Conservation (phyloP, 1,140 invertebrate genomes). For the Drosophila santomea region DNA sequence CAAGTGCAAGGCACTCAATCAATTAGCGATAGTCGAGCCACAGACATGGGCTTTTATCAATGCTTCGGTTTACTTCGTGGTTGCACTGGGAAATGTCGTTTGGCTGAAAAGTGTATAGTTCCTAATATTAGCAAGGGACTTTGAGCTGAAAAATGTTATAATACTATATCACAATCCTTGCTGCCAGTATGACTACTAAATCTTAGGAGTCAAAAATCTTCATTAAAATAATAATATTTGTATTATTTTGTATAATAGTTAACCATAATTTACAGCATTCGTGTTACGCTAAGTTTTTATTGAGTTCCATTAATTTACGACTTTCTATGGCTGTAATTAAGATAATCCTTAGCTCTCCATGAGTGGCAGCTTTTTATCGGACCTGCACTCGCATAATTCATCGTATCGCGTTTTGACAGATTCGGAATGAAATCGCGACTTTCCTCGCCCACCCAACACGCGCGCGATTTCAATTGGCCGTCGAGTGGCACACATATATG, state of each 20-base stretch:
- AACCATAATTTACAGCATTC: background rate
- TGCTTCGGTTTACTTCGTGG: background rate
- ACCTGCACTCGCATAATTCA: conserved; percentile 32
- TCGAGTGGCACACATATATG: conserved; percentile 34
- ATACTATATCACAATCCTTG: no score
- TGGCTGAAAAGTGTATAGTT: no score
- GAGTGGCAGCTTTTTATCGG: conserved; percentile 38
- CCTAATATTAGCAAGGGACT: no score
- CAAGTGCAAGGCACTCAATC: conserved; percentile 66
- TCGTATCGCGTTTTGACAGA: conserved; percentile 42
- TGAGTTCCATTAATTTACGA: conserved; percentile 34
- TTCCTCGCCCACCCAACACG: conserved; percentile 46
- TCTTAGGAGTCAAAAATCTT: no score
- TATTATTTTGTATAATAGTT: no score
- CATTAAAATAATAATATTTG: no score
- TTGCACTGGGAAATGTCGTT: background rate
- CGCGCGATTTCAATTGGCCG: conserved; percentile 31
- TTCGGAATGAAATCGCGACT: conserved; percentile 25
- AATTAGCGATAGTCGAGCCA: conserved; percentile 47
- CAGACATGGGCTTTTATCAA: conserved; percentile 29
- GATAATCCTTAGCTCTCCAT: conserved; percentile 18
- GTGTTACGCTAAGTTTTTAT: conserved; percentile 9
- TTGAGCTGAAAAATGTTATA: background rate
- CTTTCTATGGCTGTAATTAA: conserved; percentile 29
- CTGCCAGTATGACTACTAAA: no score